Evolutionary conservation across 53 echinoderm and acorn worm species (phyloP).

Genomic region (Apostichopus leukothele): DNA sequence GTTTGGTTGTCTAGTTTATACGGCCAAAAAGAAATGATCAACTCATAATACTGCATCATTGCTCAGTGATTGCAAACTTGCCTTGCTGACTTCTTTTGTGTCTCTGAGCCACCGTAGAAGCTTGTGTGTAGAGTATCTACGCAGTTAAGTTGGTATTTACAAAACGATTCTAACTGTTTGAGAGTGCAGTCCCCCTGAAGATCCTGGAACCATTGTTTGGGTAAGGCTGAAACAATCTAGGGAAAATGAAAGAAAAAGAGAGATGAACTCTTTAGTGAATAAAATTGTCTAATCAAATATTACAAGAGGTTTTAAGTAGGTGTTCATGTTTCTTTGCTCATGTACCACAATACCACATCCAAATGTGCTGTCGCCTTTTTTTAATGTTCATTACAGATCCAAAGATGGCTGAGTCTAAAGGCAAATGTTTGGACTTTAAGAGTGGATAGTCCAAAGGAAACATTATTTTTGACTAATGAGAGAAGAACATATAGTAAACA

Average conservation of each 20-base stretch:
- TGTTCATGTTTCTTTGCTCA: too few relatives aligned
- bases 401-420: too few relatives aligned
- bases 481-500: too few relatives aligned
- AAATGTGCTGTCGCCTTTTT: too few relatives aligned
- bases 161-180: conserved; percentile 84
- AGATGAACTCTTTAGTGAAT: background rate
- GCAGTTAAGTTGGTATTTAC: conserved; percentile 78
- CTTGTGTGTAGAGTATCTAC: conserved; percentile 61
- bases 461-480: too few relatives aligned
- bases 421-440: too few relatives aligned
- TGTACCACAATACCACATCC: too few relatives aligned
- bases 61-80: conserved; percentile 2
- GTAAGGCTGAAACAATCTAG: conserved; percentile 82
- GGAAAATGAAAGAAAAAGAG: background rate
- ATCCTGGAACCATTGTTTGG: conserved; percentile 85
- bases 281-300: background rate
- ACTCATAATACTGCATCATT: too few relatives aligned
- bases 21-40: too few relatives aligned
- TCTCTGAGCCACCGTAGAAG: conserved; percentile 40
- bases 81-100: conserved; percentile 64
- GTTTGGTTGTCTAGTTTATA: too few relatives aligned
- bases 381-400: too few relatives aligned
- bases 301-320: background rate
- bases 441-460: too few relatives aligned
- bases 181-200: conserved; percentile 82